These are phyloP conservation scores for Polyergus mexicanus DNA, from an alignment of 1,140 invertebrate species.

Conservation along the genomic window DNA sequence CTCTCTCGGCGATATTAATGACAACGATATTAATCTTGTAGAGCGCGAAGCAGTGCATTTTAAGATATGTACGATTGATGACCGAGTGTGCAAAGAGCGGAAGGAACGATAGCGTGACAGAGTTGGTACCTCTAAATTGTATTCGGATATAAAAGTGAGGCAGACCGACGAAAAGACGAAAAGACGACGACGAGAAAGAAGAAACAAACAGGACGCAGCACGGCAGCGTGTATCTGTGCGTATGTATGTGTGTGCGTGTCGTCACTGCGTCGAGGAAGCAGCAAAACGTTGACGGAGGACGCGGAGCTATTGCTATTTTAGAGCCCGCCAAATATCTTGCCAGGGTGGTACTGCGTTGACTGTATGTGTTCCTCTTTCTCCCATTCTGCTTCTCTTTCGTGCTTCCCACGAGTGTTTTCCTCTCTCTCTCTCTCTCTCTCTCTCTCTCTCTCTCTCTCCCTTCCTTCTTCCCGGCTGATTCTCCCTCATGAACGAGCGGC, in stretches of 20 bases:
- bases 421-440: constrained; percentile 4
- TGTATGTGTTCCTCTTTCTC: constrained; percentile 59
- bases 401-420: constrained; percentile 10
- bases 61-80: constrained; percentile 68
- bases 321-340: constrained; percentile 76
- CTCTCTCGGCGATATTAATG: constrained; percentile 29
- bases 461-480: constrained; percentile 36
- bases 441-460: too few relatives aligned
- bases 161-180: neutral
- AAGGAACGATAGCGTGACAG: neutral
- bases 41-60: constrained; percentile 60
- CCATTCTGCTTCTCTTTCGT: constrained; percentile 37
- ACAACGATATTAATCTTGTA: constrained; percentile 48
- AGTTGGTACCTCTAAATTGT: neutral
- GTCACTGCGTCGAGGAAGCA: constrained; percentile 37
- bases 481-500: constrained; percentile 41
- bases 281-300: constrained; percentile 60
- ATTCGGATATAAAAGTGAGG: constrained; percentile 15
- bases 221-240: neutral
- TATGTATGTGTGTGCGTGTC: constrained; percentile 22
- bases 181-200: constrained; percentile 3
- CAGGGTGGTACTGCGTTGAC: constrained; percentile 28
- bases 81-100: constrained; percentile 57
- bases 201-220: constrained; percentile 23
- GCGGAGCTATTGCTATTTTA: constrained; percentile 75